Conservation (phyloP, 1,140 invertebrate species). For the Popillia japonica region DNA sequence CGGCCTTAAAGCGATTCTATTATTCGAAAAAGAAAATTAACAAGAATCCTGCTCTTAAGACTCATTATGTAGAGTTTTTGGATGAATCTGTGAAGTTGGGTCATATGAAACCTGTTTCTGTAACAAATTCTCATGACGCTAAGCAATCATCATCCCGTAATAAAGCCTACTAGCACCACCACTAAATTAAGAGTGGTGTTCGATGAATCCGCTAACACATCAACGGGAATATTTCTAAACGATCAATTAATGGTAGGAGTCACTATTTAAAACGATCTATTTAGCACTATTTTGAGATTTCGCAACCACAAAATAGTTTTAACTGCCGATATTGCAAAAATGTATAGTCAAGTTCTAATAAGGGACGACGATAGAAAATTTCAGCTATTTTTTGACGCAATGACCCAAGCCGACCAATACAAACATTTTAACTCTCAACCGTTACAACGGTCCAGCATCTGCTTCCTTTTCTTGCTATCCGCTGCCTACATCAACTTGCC, state of each 20-base stretch:
- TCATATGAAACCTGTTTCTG: conserved; percentile 44
- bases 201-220: not conserved
- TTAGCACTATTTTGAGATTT: conserved; percentile 36
- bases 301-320: conserved; percentile 32
- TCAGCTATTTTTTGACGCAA: conserved; percentile 42
- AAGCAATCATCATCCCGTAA: conserved; percentile 55
- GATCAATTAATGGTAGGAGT: conserved; percentile 19
- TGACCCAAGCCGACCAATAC: not conserved
- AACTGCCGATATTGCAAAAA: conserved; percentile 42
- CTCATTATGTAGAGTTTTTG: conserved; percentile 37
- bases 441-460: not conserved
- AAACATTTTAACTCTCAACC: not conserved
- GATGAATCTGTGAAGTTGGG: conserved; percentile 42
- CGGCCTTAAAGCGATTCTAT: not conserved
- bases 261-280: conserved; percentile 20
- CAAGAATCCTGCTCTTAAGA: not conserved
- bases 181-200: conserved; percentile 51
- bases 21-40: not conserved
- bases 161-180: conserved; percentile 44
- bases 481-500: not conserved
- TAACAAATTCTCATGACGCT: conserved; percentile 10
- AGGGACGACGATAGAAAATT: not conserved
- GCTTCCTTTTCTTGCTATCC: not conserved
- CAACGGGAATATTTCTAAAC: conserved; percentile 1
- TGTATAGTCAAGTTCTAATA: conserved; percentile 42